Evolutionary conservation across 2,797 vertebrate species (phyloP).

Genomic region (Eupleurogrammus muticus): DNA sequence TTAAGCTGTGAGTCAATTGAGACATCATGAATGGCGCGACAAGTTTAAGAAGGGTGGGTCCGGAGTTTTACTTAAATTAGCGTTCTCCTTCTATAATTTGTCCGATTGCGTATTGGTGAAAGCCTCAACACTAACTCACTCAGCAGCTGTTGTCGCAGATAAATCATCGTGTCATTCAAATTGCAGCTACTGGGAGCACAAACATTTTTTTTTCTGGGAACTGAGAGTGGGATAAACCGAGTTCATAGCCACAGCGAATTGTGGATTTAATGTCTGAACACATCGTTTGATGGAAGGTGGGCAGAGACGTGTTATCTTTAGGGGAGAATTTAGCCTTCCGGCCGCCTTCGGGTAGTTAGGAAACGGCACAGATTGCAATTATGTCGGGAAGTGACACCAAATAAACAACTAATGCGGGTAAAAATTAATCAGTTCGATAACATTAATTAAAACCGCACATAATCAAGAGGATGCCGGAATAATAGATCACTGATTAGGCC

Average conservation of each 20-base stretch:
- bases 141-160: slow-evolving; percentile 58
- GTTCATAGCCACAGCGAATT: slow-evolving; percentile 30
- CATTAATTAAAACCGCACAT: slow-evolving; percentile 25
- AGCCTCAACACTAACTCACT: slow-evolving; percentile 31
- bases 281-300: slow-evolving; percentile 13
- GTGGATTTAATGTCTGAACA: slow-evolving; percentile 30
- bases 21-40: slow-evolving; percentile 13
- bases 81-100: slow-evolving; percentile 27
- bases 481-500: slow-evolving; percentile 43
- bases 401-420: slow-evolving; percentile 10
- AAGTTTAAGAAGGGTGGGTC: slow-evolving; percentile 17
- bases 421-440: slow-evolving; percentile 29
- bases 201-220: slow-evolving; percentile 65
- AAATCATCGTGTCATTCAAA: slow-evolving; percentile 37
- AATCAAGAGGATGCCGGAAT: slow-evolving; percentile 32
- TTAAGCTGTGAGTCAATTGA: slow-evolving; percentile 32
- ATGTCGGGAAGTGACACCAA: slow-evolving; percentile 18
- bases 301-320: slow-evolving; percentile 5
- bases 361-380: slow-evolving; percentile 9
- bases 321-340: background rate
- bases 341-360: background rate
- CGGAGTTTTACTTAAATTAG: slow-evolving; percentile 12
- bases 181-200: slow-evolving; percentile 42
- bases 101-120: slow-evolving; percentile 29
- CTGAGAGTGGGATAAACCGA: slow-evolving; percentile 43